These are phyloP conservation scores for Mormyrus hasselquistii DNA, from an alignment of 2,797 vertebrate species.

Conservation along the genomic window DNA sequence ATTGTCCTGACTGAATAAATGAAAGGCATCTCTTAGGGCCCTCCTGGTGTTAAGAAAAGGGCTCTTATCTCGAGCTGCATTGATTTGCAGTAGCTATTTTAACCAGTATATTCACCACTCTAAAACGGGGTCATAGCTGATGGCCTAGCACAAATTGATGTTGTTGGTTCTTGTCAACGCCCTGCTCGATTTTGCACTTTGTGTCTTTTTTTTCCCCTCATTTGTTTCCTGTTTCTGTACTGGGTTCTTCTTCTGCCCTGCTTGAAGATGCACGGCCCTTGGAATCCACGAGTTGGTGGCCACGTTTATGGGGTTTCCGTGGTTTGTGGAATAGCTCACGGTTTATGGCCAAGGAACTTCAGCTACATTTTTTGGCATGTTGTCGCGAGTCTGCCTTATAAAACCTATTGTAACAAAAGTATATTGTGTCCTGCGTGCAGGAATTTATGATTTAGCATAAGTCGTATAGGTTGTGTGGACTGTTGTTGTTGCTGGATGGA, in stretches of 20 bases:
- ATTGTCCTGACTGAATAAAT: neutral
- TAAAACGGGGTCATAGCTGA: neutral
- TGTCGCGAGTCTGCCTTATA: neutral
- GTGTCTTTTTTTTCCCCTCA: neutral
- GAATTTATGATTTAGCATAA: neutral
- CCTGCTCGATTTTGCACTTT: neutral
- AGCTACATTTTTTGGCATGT: neutral
- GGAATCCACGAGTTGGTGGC: neutral
- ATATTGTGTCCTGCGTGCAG: neutral
- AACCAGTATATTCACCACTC: neutral
- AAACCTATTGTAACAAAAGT: neutral
- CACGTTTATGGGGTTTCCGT: neutral
- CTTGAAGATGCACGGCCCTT: neutral
- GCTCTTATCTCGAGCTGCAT: constrained; percentile 21
- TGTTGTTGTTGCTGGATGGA: neutral
- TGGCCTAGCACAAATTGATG: neutral
- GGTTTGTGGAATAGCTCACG: neutral
- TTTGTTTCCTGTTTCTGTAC: neutral
- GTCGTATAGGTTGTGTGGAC: neutral
- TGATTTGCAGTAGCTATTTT: constrained; percentile 13
- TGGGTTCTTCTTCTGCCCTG: neutral
- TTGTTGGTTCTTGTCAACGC: neutral
- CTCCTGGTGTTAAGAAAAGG: constrained; percentile 16
- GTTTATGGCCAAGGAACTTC: neutral
- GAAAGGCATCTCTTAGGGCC: constrained; percentile 18